Evolutionary conservation across 2,888 invertebrate genomes (phyloP).

Genomic region (Mimachlamys varia): DNA sequence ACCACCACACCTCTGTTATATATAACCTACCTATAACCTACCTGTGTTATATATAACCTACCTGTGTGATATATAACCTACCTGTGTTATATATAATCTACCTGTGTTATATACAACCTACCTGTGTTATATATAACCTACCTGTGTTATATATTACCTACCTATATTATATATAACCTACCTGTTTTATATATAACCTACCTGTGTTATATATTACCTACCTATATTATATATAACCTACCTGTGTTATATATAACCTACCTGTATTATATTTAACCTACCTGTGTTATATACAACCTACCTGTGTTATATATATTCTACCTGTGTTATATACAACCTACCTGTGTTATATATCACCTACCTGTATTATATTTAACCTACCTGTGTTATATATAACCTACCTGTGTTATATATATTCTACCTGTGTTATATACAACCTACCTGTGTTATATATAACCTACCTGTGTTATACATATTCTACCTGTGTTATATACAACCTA

Average conservation of each 20-base stretch:
- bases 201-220: too few species aligned
- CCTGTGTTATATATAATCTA: slow-evolving; percentile 51
- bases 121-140: slow-evolving; percentile 51
- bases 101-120: slow-evolving; percentile 51
- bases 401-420: slow-evolving; percentile 53
- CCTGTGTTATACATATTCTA: slow-evolving; percentile 51
- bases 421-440: too few species aligned
- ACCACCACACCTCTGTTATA: slow-evolving; percentile 53
- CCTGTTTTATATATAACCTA: slow-evolving; percentile 52
- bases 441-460: slow-evolving; percentile 51
- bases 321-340: too few species aligned
- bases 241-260: slow-evolving; percentile 51
- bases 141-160: slow-evolving; percentile 51
- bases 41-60: slow-evolving; percentile 40
- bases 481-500: too few species aligned
- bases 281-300: slow-evolving; percentile 51
- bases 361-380: slow-evolving; percentile 51
- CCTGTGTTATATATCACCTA: slow-evolving; percentile 51
- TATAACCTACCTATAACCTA: slow-evolving; percentile 53
- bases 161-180: slow-evolving; percentile 51
- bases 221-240: slow-evolving; percentile 40
- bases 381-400: slow-evolving; percentile 51
- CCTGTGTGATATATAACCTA: slow-evolving; percentile 51
- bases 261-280: slow-evolving; percentile 51
- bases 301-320: slow-evolving; percentile 53